Evolutionary conservation across 2,888 invertebrate species (phyloP).

Genomic region (Standfussiana lucernea): DNA sequence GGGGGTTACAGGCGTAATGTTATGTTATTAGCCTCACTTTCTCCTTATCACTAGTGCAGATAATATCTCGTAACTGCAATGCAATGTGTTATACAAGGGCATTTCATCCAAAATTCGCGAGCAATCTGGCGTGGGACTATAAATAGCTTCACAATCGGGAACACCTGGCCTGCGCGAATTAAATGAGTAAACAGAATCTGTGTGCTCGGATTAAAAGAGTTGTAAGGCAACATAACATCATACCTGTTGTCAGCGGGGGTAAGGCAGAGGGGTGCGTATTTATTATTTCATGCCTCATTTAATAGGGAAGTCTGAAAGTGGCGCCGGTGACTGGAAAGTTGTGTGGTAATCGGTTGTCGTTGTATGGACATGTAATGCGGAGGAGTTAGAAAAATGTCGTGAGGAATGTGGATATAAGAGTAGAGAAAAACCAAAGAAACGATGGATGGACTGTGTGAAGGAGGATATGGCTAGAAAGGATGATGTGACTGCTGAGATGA

Average conservation of each 20-base stretch:
- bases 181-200: slow-evolving; percentile 51
- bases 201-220: slow-evolving; percentile 32
- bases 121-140: slow-evolving; percentile 41
- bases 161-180: slow-evolving; percentile 64
- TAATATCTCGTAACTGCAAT: slow-evolving; percentile 20
- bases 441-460: too few relatives aligned
- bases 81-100: slow-evolving; percentile 26
- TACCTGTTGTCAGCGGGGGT: not conserved
- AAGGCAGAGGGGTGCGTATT: not conserved
- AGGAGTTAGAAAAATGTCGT: too few relatives aligned
- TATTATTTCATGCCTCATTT: not conserved
- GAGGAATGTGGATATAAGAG: too few relatives aligned
- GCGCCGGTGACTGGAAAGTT: too few relatives aligned
- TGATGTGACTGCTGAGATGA: too few relatives aligned
- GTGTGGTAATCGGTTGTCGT: too few relatives aligned
- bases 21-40: not conserved
- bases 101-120: slow-evolving; percentile 54
- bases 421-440: too few relatives aligned
- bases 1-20: too few relatives aligned
- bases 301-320: not conserved
- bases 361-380: too few relatives aligned
- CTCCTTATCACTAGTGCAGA: not conserved
- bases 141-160: slow-evolving; percentile 54
- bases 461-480: too few relatives aligned
- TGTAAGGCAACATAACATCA: not conserved